Base-by-base conservation (phyloP, 2,113 vertebrate genomes). In the Hydrochoerus hydrochaeris region DNA sequence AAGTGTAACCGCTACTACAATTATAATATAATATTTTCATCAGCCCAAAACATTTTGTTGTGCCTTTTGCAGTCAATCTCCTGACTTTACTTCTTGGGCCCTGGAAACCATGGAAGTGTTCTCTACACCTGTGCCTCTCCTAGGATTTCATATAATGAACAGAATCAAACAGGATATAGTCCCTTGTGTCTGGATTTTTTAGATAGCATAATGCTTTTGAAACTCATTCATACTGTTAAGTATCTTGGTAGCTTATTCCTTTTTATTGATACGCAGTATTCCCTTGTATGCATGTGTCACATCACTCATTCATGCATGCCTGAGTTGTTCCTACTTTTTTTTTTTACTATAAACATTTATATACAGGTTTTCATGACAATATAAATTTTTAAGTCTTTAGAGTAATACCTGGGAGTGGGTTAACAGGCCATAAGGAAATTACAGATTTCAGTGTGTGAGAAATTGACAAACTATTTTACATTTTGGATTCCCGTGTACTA, bases 61-160 rank as follows among this genome's bases (percentile, higher is more conserved):
- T 93, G 17, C n/a, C 30, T 54, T 84, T 88, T 63, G 32, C 22
- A 30, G 32, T 91, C 91, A 95, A 35, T 19, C 30, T 4, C 41
- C 44, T 88, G 22, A 38, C 41, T 38, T 11, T 3, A 60, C 5
- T 41, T 65, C 49, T 44, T 57, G 58, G 19, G 2, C n/a, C 14
- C 69, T 97, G 58, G 30, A 17, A 92, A 95, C 5, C 26, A 41
- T 1, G 78, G 62, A 85, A 85, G 24, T 91, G 8, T 38, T 69
- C 73, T 95, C 67, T 58, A n/a, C 28, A 54, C 10, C 19, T 85
- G 87, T 92, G 24, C 52, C 49, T 88, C 93, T 86, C 94, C n/a
- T 87, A 89, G 44, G 85, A 54, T 67, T 90, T 71, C 82, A 81
- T 19, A 52, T 30, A 83, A 46, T 78, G 26, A 65, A 44, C 88